phyloP scores from a whole-genome alignment of 2,888 invertebrate genomes.

The Himalopsyche kuldschensis region DNA sequence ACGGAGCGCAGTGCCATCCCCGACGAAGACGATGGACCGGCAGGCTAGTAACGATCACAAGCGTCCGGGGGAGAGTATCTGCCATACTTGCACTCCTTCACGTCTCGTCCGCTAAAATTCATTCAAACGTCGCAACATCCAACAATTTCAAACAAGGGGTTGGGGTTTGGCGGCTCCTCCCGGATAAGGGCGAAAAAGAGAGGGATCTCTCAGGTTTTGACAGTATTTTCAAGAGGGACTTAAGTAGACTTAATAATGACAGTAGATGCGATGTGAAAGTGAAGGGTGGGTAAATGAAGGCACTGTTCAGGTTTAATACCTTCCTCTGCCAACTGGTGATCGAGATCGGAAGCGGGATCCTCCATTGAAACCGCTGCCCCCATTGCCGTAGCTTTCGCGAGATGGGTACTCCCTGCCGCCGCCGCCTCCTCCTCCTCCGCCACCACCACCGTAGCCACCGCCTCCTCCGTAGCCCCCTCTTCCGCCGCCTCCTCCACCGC shows the following conservation, averaged over 20 bases:
- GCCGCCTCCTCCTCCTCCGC: slow-evolving; percentile 48
- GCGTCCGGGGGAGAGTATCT: slow-evolving; percentile 35
- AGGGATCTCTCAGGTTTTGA: neutral
- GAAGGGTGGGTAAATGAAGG: slow-evolving; percentile 15
- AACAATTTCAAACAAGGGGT: slow-evolving; percentile 4
- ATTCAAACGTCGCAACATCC: slow-evolving; percentile 29
- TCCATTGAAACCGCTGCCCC: slow-evolving; percentile 59
- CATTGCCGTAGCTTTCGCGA: slow-evolving; percentile 51
- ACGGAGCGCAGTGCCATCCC: slow-evolving; percentile 20
- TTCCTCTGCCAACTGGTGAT: slow-evolving; percentile 57
- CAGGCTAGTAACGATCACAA: slow-evolving; percentile 30
- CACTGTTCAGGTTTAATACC: slow-evolving; percentile 47
- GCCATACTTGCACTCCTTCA: slow-evolving; percentile 32
- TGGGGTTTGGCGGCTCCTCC: neutral
- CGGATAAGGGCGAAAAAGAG: neutral
- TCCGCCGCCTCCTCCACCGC: slow-evolving; percentile 60
- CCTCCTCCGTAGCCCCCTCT: slow-evolving; percentile 49
- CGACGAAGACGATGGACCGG: slow-evolving; percentile 1
- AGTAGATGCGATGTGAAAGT: neutral
- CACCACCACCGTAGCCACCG: slow-evolving; percentile 50
- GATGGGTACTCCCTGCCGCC: slow-evolving; percentile 45
- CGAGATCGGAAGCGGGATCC: slow-evolving; percentile 57
- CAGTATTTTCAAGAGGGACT: neutral
- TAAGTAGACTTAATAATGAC: neutral
- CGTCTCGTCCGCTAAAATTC: slow-evolving; percentile 36